A percentile compares a stretch with the other conserved stretches of the same genome.
Evolutionary conservation across 2,797 vertebrate species (phyloP).

Genomic region (Orestias chungarensis): DNA sequence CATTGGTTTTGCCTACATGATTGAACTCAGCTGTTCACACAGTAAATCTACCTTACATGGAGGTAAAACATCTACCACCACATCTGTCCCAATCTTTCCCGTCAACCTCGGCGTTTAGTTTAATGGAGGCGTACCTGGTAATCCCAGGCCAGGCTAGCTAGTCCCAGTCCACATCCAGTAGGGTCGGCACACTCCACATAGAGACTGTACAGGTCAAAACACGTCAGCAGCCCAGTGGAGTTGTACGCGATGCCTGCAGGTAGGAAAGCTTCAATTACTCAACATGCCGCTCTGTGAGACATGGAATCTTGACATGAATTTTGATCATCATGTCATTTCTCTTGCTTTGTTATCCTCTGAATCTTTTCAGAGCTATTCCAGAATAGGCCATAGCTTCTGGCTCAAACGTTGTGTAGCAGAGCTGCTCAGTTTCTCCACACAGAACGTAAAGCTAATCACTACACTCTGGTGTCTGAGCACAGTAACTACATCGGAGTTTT

Average conservation of each 20-base stretch:
- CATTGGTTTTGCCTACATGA: neutral
- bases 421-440: neutral
- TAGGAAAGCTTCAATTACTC: neutral
- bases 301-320: neutral
- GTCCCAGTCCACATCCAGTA: conserved; percentile 88
- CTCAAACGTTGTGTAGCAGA: too few relatives aligned
- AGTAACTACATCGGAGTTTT: conserved; percentile 9
- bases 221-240: conserved; percentile 75
- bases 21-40: neutral
- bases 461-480: conserved; percentile 27
- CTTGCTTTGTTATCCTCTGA: neutral
- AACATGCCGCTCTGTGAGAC: neutral
- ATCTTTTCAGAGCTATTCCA: neutral
- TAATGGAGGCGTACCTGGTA: conserved; percentile 85
- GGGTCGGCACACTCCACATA: conserved; percentile 89
- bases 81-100: neutral
- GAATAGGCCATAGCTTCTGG: too few relatives aligned
- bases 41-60: neutral
- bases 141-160: conserved; percentile 89
- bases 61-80: neutral
- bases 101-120: neutral
- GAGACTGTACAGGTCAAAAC: conserved; percentile 84
- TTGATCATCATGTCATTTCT: neutral
- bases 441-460: neutral
- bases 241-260: conserved; percentile 89